Evolutionary conservation across 1,140 invertebrate species (phyloP), one percentile per base, ranked within the genome.

Genomic region (Ceratoteleas bidentatus): DNA sequence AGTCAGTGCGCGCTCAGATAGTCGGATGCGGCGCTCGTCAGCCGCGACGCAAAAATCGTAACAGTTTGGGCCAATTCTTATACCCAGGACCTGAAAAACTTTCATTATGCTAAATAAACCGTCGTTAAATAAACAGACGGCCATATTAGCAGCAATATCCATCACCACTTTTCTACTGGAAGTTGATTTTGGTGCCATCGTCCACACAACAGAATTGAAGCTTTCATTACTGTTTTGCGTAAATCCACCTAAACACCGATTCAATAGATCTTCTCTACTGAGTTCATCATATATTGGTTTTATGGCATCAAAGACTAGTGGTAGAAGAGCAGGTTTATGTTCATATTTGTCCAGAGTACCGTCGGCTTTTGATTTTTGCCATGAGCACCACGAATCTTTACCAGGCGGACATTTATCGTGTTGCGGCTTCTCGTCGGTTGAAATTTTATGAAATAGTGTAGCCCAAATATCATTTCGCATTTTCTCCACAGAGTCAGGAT

Each of bases 271-370:
- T 40, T 70, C 60, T 5, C 45, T 58, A 36, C 65, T 76, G 0
- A 81, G 52, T 36, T 78, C 57, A 62, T 76, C 64, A 43, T 76
- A 76, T 13, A 68, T 56, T 3, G 84, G 84, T 47, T 83, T 84
- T 14, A 77, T 61, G 9, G 58, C 69, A 40, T 76, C 76, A 38
- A 76, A 56, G 58, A 82, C 64, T 43, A 56, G 53, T 47, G 52
- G 4, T 8, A 45, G 24, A 16, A 72, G 47, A 60, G 16, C 33
- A 32, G 49, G 6, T 36, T 61, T 72, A 32, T 72, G 75, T 52
- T 60, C 60, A 36, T 64, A 79, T 40, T 11, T 9, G 3, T 54
- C 57, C 15, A 80, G 43, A 38, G 49, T 53, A 52, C 43, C 32
- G 13, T 11, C 6, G 15, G 54, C 53, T 69, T 69, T 58, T 14